These are phyloP conservation scores for Drosophila miranda DNA, from an alignment of 1,140 invertebrate genomes.

Conservation along the genomic window DNA sequence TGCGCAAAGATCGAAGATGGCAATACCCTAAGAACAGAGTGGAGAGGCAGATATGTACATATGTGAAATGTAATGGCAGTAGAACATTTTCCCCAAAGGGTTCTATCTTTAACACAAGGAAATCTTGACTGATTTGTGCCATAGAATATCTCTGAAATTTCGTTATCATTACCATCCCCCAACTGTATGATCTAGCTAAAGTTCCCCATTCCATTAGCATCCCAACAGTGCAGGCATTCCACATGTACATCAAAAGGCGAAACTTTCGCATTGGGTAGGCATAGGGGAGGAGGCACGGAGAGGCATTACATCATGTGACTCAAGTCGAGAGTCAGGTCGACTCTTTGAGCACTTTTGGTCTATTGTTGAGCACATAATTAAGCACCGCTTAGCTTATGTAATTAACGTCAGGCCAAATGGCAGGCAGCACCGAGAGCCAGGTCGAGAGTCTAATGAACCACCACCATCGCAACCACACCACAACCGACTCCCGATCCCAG, in stretches of 20 bases:
- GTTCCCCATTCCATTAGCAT: neutral
- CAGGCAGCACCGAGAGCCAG: constrained; percentile 5
- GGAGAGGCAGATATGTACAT: neutral
- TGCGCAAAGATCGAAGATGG: constrained; percentile 9
- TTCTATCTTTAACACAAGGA: too few species aligned
- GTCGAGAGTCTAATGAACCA: constrained; percentile 69
- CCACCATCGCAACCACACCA: too few species aligned
- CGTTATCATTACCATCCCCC: too few species aligned
- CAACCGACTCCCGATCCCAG: too few species aligned
- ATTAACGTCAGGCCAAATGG: constrained; percentile 67
- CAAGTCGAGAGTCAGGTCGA: constrained; percentile 8
- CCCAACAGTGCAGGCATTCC: neutral
- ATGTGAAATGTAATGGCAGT: too few species aligned
- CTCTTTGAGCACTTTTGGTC: constrained; percentile 54
- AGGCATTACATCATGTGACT: constrained; percentile 62
- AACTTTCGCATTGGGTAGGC: constrained; percentile 60
- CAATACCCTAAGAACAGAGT: constrained; percentile 15
- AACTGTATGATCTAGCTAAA: neutral
- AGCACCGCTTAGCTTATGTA: constrained; percentile 77
- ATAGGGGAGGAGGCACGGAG: too few species aligned
- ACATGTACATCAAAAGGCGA: constrained; percentile 19
- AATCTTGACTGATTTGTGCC: too few species aligned
- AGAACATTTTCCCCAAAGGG: too few species aligned
- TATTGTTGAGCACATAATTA: constrained; percentile 79
- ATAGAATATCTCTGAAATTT: too few species aligned